Base-by-base conservation (phyloP, 2,113 vertebrate species). In the Neodon shergylaensis region DNA sequence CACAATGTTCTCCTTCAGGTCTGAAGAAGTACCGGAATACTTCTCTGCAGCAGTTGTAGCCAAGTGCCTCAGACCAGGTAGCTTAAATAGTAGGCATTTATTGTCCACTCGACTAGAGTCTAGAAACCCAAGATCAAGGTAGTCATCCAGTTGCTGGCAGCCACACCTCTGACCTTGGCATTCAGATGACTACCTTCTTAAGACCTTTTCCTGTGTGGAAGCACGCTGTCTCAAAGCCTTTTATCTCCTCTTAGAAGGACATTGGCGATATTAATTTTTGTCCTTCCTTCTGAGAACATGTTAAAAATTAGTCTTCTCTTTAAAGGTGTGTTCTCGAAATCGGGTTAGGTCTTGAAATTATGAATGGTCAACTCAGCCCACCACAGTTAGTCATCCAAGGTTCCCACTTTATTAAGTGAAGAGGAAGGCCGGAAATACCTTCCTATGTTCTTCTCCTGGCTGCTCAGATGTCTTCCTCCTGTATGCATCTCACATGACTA, bases 251-350 rank as follows among this genome's bases (percentile, higher is more conserved):
- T 92, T 52, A 49, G 24, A 76, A 78, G 47, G 31, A 65, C 16
- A 63, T 24, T 47, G 39, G 26, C 36, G 14, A 44, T 49, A 44
- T 9, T 93, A 85, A 47, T 19, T 49, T 82, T 92, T 70, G 47
- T 24, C n/a, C n/a, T 68, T 49, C 0, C 63, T 14, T 39, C 31
- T 47, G 58, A 54, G 49, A n/a, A 33, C 36, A 44, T 84, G 70
- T 79, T 84, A 58, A 74, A 76, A 95, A 70, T 68, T 49, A 92
- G 47, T 85, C 24, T 33, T 73, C 54, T 70, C 58, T 81, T 94
- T 58, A 76, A 95, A 76, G 68, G 44, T 83, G n/a, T 74, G 8
- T 33, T 77, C 77, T 94, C 61, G 49, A 91, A 88, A 95, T 82
- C 11, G 72, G 33, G 2, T 47, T 92, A 42, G 54, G 49, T 28